Conservation (phyloP, 2,888 invertebrate genomes). For the Beris chalybata region DNA sequence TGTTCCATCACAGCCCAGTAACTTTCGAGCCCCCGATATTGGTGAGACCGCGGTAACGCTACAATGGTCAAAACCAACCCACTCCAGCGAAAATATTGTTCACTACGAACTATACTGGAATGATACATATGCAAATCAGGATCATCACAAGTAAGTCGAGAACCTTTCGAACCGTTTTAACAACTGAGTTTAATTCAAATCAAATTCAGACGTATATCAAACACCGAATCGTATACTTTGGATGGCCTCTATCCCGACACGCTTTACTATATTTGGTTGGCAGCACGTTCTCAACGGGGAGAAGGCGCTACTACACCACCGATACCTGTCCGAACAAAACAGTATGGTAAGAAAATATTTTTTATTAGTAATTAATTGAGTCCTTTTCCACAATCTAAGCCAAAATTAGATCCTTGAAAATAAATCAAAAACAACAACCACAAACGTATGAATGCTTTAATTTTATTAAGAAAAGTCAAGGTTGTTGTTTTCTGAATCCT, state of each 20-base stretch:
- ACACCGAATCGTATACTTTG: slow-evolving; percentile 82
- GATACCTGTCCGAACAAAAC: slow-evolving; percentile 91
- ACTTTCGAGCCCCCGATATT: slow-evolving; percentile 81
- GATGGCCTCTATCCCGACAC: slow-evolving; percentile 94
- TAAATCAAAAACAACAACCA: background rate
- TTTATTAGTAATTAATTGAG: slow-evolving; percentile 11
- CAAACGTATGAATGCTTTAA: background rate
- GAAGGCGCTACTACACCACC: slow-evolving; percentile 95
- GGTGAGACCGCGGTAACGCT: slow-evolving; percentile 90
- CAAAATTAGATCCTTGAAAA: slow-evolving; percentile 8
- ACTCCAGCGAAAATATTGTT: slow-evolving; percentile 89
- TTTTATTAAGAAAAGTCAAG: background rate
- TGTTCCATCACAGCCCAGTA: slow-evolving; percentile 95
- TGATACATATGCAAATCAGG: slow-evolving; percentile 90
- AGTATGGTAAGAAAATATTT: slow-evolving; percentile 83
- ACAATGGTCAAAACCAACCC: slow-evolving; percentile 90
- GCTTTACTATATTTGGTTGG: slow-evolving; percentile 94
- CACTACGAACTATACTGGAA: slow-evolving; percentile 98
- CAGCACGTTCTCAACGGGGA: slow-evolving; percentile 89
- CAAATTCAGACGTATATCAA: slow-evolving; percentile 68
- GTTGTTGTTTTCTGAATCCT: slow-evolving; percentile 5
- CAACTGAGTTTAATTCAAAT: slow-evolving; percentile 14
- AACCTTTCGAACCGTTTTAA: background rate
- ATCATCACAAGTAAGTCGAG: slow-evolving; percentile 71
- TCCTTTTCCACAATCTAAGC: slow-evolving; percentile 21